Evolutionary conservation across 2,888 invertebrate species (phyloP), one percentile per base, ranked within the genome.

Genomic region (Drosophila acutilabella): DNA sequence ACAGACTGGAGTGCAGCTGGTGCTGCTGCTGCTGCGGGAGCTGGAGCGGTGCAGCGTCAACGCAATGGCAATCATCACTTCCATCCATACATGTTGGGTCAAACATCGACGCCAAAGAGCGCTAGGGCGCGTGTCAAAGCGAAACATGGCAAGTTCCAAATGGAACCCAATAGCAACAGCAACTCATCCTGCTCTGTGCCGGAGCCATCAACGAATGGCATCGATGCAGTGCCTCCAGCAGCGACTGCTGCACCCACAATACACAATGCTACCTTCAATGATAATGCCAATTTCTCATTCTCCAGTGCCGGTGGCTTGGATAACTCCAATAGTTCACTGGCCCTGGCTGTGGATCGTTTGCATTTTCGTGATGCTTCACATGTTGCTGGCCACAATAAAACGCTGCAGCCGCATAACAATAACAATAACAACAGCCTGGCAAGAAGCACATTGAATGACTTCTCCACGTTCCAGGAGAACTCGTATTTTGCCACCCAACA

Each of bases 401-500:
- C 73, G 2, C 38, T 68, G 2, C 70, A 78, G 18, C 33, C 67
- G 30, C 64, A 73, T 50, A 81, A 73, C 8, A 87, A 77, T 13
- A 87, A 71, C n/a, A 74, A 67, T 4, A 72, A 65, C 20, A 81
- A 71, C 54, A 56, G 23, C 5, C 11, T 48, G 70, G 67, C 47
- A 20, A 58, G 44, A 53, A 72, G 36, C 72, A 64, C 88, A 33
- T 81, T 90, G 13, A 89, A 90, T 36, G 92, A 92, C 51, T 90
- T 92, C 58, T 91, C 91, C 20, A 92, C 92, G 11, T 92, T 90
- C 64, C 92, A 92, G 57, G 92, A 93, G 66, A 93, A 92, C 62
- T 92, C 92, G 3, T 93, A 91, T 65, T 93, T 93, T 75, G 91
- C 91, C 18, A 90, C 92, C 0, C 93, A 92, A 51, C 89, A 92